Conservation (phyloP, 2,113 vertebrate species). For the Epinephelus cyanopodus region DNA sequence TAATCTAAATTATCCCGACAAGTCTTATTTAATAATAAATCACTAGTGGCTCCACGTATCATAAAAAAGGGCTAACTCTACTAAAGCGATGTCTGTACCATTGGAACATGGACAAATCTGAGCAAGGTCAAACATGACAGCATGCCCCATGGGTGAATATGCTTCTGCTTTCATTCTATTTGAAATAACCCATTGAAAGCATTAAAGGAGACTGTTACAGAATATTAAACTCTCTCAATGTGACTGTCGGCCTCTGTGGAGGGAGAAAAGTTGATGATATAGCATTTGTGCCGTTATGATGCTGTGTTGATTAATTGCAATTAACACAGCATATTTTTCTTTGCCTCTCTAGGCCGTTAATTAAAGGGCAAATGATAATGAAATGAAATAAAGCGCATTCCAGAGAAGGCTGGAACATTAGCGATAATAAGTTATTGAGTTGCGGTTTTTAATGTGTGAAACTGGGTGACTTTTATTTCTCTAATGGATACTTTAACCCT, state of each 20-base stretch:
- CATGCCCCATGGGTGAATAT: not conserved
- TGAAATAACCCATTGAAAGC: not conserved
- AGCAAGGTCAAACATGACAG: constrained; percentile 27
- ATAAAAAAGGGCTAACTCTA: not conserved
- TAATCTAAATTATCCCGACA: constrained; percentile 5
- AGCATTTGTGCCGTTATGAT: constrained; percentile 9
- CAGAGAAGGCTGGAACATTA: constrained; percentile 21
- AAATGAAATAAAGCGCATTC: constrained; percentile 32
- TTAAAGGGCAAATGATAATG: constrained; percentile 28
- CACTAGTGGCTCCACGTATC: not conserved
- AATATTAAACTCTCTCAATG: constrained; percentile 6
- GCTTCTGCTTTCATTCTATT: constrained; percentile 16
- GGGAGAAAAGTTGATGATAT: constrained; percentile 35
- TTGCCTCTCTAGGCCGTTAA: constrained; percentile 32
- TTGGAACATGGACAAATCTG: not conserved
- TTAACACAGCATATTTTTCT: constrained; percentile 31
- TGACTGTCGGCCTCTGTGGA: constrained; percentile 6
- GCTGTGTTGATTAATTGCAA: constrained; percentile 34
- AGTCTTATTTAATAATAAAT: constrained; percentile 6
- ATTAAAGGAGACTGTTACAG: not conserved
- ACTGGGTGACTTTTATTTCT: constrained; percentile 27
- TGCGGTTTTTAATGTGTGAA: constrained; percentile 33
- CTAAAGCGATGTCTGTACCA: not conserved
- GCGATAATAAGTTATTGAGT: constrained; percentile 23
- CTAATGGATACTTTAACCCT: not conserved